A percentile compares a stretch with the other conserved stretches of the same genome.
These are phyloP conservation scores for Drosophila elegans DNA, from an alignment of 1,140 invertebrate genomes.

Conservation along the genomic window DNA sequence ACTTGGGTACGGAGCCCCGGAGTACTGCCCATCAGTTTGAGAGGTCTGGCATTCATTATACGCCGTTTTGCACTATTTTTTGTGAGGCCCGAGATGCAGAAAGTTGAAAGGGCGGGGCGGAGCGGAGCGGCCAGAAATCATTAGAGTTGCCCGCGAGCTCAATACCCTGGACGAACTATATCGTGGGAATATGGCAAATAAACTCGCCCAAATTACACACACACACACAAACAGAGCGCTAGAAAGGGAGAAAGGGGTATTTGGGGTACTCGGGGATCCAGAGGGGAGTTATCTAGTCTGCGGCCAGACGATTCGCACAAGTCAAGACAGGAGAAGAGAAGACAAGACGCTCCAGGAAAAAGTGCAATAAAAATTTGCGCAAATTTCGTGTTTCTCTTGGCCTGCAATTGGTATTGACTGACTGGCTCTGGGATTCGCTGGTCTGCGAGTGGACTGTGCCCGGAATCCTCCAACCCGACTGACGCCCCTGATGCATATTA, in stretches of 20 bases:
- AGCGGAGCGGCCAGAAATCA: conserved; percentile 61
- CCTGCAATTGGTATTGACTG: conserved; percentile 80
- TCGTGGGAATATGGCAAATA: conserved; percentile 83
- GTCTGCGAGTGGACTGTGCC: conserved; percentile 18
- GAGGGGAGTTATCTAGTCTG: conserved; percentile 23
- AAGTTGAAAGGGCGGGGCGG: conserved; percentile 26
- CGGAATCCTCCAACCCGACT: conserved; percentile 42
- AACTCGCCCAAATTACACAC: conserved; percentile 78
- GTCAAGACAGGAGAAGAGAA: conserved; percentile 19
- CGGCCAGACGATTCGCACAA: conserved; percentile 64
- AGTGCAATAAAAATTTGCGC: conserved; percentile 83
- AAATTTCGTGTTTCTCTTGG: conserved; percentile 81
- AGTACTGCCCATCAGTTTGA: conserved; percentile 59
- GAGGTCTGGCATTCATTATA: conserved; percentile 71
- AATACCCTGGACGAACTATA: conserved; percentile 71
- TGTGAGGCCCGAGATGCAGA: conserved; percentile 38
- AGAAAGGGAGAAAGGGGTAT: conserved; percentile 18
- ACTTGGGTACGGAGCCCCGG: background rate
- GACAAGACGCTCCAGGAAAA: conserved; percentile 74
- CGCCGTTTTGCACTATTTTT: conserved; percentile 82
- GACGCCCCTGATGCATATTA: conserved; percentile 77
- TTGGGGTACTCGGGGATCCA: background rate
- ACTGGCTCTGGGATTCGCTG: conserved; percentile 33
- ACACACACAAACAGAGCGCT: conserved; percentile 31
- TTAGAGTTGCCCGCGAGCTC: conserved; percentile 75